Evolutionary conservation across 2,113 vertebrate genomes (phyloP), one percentile per base, ranked within the genome.

Genomic region (Brachyistius frenatus): DNA sequence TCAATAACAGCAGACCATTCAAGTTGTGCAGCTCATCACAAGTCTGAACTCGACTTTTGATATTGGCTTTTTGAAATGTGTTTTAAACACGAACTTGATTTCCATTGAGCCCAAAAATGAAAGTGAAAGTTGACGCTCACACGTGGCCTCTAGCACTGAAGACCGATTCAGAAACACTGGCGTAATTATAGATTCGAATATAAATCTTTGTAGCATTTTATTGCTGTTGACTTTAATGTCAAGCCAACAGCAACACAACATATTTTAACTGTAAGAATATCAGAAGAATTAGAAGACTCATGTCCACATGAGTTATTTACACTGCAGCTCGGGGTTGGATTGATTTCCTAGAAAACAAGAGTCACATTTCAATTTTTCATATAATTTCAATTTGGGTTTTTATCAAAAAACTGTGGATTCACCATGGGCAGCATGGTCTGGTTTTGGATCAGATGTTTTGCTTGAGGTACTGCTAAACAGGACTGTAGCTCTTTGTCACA

Each of bases 401-500:
- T 11, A 70, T 36, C 47, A 16, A 63, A 61, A 49, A 41, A 33
- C 41, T 36, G 36, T 9, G 5, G 7, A 2, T 39, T n/a, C n/a
- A 23, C 23, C 23, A 23, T 23, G 23, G 23, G 23, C 23, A 23
- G 23, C 63, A 58, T 61, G 75, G 61, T 83, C 78, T 54, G 9
- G 7, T 77, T 79, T 76, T 36, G 13, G 32, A 55, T 85, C 80
- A 79, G 67, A 57, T 84, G 85, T 66, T 87, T 69, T 57, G 62
- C 75, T 57, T 0, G 15, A 54, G 72, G 56, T 56, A 2, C 16
- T n/a, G 49, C 16, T 52, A 62, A 63, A 70, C 32, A 58, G 9
- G 8, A 57, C 23, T n/a, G 47, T 15, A 33, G 7, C 31, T 66
- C 23, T 66, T 44, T 54, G 44, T n/a, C 49, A 72, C 5, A 75